These are phyloP conservation scores for Perognathus longimembris DNA, from an alignment of 2,113 vertebrate species.

Conservation along the genomic window DNA sequence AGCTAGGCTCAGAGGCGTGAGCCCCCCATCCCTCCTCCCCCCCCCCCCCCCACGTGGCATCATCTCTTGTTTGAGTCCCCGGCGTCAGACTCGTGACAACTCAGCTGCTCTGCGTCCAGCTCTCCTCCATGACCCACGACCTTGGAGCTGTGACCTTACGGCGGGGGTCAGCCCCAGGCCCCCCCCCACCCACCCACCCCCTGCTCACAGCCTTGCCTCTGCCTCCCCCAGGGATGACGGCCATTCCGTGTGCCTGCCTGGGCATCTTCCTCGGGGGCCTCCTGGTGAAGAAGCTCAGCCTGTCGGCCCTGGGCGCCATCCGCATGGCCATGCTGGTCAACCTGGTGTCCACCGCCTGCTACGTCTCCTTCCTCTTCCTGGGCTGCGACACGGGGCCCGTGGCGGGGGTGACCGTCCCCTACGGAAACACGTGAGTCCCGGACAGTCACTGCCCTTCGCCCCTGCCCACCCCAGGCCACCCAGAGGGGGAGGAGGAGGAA, in stretches of 20 bases:
- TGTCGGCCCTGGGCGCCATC: conserved; percentile 96
- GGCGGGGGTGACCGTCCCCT: conserved; percentile 95
- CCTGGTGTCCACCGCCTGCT: conserved; percentile 97
- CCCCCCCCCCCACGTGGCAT: too few species aligned
- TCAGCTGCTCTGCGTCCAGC: fast-evolving
- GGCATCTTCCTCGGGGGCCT: conserved; percentile 98
- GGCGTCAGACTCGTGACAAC: too few species aligned
- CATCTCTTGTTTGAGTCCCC: too few species aligned
- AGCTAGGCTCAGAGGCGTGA: too few species aligned
- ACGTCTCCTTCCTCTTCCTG: conserved; percentile 97
- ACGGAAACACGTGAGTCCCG: conserved; percentile 94
- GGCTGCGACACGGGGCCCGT: conserved; percentile 97
- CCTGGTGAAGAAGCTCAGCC: conserved; percentile 97
- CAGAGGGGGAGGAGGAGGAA: too few species aligned
- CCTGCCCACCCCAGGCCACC: not conserved
- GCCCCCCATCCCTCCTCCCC: too few species aligned
- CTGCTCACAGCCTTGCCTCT: not conserved
- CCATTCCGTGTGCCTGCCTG: conserved; percentile 97
- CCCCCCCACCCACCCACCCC: not conserved
- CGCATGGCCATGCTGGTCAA: conserved; percentile 99
- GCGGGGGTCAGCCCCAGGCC: too few species aligned
- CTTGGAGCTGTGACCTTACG: too few species aligned
- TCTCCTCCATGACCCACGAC: too few species aligned
- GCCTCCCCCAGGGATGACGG: conserved; percentile 93
- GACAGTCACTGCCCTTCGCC: fast-evolving